Evolutionary conservation across 2,797 vertebrate genomes (phyloP).

Genomic region (Galagoides demidoff): DNA sequence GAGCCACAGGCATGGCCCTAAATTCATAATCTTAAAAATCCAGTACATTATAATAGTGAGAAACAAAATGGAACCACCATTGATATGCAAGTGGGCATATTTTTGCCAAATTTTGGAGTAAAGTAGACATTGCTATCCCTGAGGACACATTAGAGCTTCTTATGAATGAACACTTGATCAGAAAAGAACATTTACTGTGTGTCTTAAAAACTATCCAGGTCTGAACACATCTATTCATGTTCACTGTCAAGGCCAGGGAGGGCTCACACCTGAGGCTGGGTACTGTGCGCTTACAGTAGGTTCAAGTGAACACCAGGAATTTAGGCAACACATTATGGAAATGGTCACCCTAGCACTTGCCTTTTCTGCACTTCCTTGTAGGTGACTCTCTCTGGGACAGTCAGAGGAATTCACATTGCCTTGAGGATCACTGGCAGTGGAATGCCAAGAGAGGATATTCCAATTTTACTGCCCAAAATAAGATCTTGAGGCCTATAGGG

Average conservation of each 20-base stretch:
- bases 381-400: not conserved
- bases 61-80: not conserved
- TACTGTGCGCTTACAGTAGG: not conserved
- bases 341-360: not conserved
- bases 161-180: not conserved
- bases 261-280: not conserved
- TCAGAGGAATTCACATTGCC: not conserved
- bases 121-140: not conserved
- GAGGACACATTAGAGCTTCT: not conserved
- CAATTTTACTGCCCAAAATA: constrained; percentile 4
- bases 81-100: not conserved
- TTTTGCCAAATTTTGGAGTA: not conserved
- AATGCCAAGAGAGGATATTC: not conserved
- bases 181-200: not conserved
- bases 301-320: not conserved
- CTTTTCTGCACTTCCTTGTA: not conserved
- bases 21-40: too few relatives aligned
- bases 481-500: not conserved
- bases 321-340: not conserved
- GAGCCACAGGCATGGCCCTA: too few relatives aligned
- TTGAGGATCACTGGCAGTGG: not conserved
- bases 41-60: not conserved
- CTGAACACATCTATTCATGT: not conserved
- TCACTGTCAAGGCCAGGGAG: not conserved
- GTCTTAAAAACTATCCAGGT: not conserved